These are phyloP conservation scores for Nasua narica DNA, from an alignment of 2,797 vertebrate species.

Conservation along the genomic window DNA sequence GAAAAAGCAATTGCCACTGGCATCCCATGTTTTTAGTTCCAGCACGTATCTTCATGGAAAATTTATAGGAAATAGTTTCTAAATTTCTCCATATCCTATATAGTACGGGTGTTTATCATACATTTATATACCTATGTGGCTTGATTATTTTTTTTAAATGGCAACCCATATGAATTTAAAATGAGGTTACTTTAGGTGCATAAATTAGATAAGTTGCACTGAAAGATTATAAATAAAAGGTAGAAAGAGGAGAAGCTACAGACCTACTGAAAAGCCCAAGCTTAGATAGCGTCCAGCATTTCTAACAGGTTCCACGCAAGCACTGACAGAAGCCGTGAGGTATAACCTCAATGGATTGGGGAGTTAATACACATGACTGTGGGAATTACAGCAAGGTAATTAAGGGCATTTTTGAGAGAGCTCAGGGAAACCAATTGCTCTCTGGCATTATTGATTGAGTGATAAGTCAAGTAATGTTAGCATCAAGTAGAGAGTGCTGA, in stretches of 20 bases:
- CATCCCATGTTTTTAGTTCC: constrained; percentile 37
- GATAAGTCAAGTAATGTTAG: constrained; percentile 65
- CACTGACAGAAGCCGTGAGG: not conserved
- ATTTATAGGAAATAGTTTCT: constrained; percentile 56
- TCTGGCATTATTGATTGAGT: constrained; percentile 69
- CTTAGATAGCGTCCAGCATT: not conserved
- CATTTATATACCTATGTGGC: not conserved
- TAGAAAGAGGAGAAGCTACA: not conserved
- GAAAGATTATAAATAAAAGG: not conserved
- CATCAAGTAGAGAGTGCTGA: constrained; percentile 51
- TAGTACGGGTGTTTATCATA: not conserved
- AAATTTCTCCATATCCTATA: not conserved
- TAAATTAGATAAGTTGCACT: not conserved
- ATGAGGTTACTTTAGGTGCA: not conserved
- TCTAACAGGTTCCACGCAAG: not conserved
- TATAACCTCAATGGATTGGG: constrained; percentile 25
- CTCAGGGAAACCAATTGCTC: constrained; percentile 72
- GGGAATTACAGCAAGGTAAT: constrained; percentile 71
- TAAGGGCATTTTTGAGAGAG: constrained; percentile 70
- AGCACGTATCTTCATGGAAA: not conserved
- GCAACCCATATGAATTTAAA: not conserved
- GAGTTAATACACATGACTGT: constrained; percentile 67
- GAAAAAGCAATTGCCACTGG: constrained; percentile 50
- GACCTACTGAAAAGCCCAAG: not conserved
- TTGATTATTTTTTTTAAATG: not conserved